Evolutionary conservation across 1,140 invertebrate species (phyloP), one percentile per base, ranked within the genome.

Genomic region (Drusus annulatus): DNA sequence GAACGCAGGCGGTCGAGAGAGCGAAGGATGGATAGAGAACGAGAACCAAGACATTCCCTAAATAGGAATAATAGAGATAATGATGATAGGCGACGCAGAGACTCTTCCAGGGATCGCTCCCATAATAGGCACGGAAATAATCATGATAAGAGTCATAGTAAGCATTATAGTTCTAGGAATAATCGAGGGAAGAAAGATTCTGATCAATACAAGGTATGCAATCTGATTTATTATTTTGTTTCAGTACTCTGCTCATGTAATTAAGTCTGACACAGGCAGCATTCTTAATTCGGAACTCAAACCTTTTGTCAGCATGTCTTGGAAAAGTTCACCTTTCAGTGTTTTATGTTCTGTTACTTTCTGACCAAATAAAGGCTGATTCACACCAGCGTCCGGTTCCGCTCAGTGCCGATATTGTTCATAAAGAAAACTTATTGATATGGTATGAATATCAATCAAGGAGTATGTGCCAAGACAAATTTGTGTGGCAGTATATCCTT

Each of bases 171-270:
- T 58, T 62, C 69, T 45, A 76, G 63, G 54, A 31, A 69, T 75
- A 36, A 58, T 60, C 71, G 63, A 36, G 56, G 68, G 78, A 86
- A 87, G 54, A 84, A 88, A 60, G 84, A 85, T 82, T 80, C 75
- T 2, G 85, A 89, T 84, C 86, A 87, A 4, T 89, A 86, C 71
- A 87, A 87, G 52, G 81, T 80, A 31, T 56, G 69, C 10, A 65
- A 28, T 15, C 6, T 28, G 62, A n/a, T 71, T 56, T 56, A 17
- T 56, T 56, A n/a, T 51, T 69, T 45, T 36, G 36, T 23, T 51
- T 71, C 52, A 65, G 23, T 23, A 65, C 36, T 45, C 15, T 69
- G 50, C 36, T 69, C 0, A 17, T 69, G 45, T 5, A 63, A n/a
- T n/a, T n/a, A n/a, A n/a, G 3, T 17, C 10, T 15, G 15, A 17